Conservation (phyloP, 2,888 invertebrate species). For the Leptopilina myrica region DNA sequence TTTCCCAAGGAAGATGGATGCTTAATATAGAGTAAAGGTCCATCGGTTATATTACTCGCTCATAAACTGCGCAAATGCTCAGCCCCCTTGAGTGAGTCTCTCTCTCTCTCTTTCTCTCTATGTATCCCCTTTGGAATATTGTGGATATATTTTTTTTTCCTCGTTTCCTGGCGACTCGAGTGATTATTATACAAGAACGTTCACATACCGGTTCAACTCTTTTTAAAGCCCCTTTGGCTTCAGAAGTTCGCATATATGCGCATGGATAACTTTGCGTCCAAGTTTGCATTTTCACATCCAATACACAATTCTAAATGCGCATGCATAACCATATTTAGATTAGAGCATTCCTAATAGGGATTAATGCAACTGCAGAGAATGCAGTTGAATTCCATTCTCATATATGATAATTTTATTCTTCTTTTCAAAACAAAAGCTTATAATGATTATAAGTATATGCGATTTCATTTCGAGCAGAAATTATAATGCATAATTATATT, state of each 20-base stretch:
- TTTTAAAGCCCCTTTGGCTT: neutral
- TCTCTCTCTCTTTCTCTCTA: neutral
- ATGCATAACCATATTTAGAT: constrained; percentile 40
- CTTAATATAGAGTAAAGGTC: constrained; percentile 61
- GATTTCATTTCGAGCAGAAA: neutral
- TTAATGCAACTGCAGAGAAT: constrained; percentile 15
- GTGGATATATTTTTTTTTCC: constrained; percentile 44
- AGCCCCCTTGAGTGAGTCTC: constrained; percentile 57
- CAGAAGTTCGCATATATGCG: constrained; percentile 25
- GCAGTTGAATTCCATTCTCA: constrained; percentile 11
- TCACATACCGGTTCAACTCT: constrained; percentile 26
- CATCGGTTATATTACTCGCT: constrained; percentile 69
- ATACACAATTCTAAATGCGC: constrained; percentile 48
- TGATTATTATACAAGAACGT: constrained; percentile 63
- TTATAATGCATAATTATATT: too few species aligned
- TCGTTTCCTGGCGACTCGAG: constrained; percentile 63
- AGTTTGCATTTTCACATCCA: constrained; percentile 51
- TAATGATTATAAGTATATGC: neutral
- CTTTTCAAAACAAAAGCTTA: neutral
- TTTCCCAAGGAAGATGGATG: constrained; percentile 66
- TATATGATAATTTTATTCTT: constrained; percentile 9
- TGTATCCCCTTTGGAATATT: constrained; percentile 55
- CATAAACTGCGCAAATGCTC: constrained; percentile 64
- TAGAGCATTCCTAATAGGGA: constrained; percentile 35
- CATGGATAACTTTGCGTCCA: constrained; percentile 21